phyloP scores from a whole-genome alignment of 2,888 invertebrate genomes.

The Orthosia incerta region DNA sequence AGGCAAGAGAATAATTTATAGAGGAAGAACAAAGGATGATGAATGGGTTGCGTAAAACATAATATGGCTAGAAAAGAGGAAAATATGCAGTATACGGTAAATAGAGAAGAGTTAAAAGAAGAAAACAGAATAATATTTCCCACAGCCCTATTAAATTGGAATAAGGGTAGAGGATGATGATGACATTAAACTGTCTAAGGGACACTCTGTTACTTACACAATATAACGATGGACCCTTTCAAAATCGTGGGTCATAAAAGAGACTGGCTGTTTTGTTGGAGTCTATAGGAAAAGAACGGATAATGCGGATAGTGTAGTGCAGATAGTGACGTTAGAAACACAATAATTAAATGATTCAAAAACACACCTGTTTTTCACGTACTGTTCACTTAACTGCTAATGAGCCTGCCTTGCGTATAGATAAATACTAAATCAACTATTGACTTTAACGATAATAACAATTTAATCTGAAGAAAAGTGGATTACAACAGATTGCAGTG shows the following conservation, averaged over 20 bases:
- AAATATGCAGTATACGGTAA: too few species aligned
- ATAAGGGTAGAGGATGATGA: too few species aligned
- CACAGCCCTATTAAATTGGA: too few species aligned
- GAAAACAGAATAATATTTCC: too few species aligned
- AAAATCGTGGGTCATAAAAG: too few species aligned
- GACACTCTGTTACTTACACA: not conserved
- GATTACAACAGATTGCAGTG: slow-evolving; percentile 39
- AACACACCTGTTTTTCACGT: slow-evolving; percentile 50
- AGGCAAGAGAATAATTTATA: too few species aligned
- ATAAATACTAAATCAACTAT: slow-evolving; percentile 63
- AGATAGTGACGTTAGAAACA: not conserved
- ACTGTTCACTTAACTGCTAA: slow-evolving; percentile 42
- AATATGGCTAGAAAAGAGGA: too few species aligned
- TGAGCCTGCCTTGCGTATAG: slow-evolving; percentile 24
- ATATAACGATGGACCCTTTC: not conserved
- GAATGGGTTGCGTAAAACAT: too few species aligned
- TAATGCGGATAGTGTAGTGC: not conserved
- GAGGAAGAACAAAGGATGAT: too few species aligned
- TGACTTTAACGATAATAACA: slow-evolving; percentile 57
- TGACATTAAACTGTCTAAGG: not conserved
- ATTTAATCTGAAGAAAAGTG: slow-evolving; percentile 53
- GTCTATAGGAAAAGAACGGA: not conserved
- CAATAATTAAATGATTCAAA: slow-evolving; percentile 1
- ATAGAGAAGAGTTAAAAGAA: too few species aligned
- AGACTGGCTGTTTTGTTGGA: not conserved